Evolutionary conservation across 2,888 invertebrate genomes (phyloP).

Genomic region (Diaprepes abbreviatus): DNA sequence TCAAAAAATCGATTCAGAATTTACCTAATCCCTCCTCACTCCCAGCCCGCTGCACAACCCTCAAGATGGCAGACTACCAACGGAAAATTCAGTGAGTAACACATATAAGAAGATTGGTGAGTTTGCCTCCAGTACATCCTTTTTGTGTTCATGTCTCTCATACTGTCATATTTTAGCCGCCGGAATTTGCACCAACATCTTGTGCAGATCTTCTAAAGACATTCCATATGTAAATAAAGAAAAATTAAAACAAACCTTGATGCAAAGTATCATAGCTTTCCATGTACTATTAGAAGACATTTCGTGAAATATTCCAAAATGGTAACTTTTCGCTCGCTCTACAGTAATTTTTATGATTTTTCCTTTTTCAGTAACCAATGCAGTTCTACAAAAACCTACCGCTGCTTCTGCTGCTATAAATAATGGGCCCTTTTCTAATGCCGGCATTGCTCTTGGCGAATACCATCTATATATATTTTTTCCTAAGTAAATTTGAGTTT

Average conservation of each 20-base stretch:
- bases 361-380: constrained; percentile 79
- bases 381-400: constrained; percentile 89
- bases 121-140: too few relatives aligned
- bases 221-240: too few relatives aligned
- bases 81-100: too few relatives aligned
- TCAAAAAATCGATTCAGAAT: too few relatives aligned
- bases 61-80: too few relatives aligned
- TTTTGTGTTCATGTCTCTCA: too few relatives aligned
- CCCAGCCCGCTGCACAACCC: too few relatives aligned
- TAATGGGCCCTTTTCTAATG: constrained; percentile 62
- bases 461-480: neutral
- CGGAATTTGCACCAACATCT: too few relatives aligned
- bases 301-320: constrained; percentile 79
- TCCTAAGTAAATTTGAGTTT: neutral
- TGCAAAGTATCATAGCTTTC: constrained; percentile 78
- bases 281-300: constrained; percentile 93
- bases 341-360: constrained; percentile 76
- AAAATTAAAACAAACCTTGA: constrained; percentile 76
- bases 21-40: too few relatives aligned
- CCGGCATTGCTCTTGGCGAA: neutral
- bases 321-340: constrained; percentile 80
- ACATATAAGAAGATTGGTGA: too few relatives aligned
- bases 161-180: too few relatives aligned
- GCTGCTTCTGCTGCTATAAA: constrained; percentile 94
- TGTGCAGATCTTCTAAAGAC: too few relatives aligned